Percentiles rank a stretch among this genome's conserved stretches.
phyloP scores from a whole-genome alignment of 2,888 invertebrate genomes.

The Protodeltote pygarga region DNA sequence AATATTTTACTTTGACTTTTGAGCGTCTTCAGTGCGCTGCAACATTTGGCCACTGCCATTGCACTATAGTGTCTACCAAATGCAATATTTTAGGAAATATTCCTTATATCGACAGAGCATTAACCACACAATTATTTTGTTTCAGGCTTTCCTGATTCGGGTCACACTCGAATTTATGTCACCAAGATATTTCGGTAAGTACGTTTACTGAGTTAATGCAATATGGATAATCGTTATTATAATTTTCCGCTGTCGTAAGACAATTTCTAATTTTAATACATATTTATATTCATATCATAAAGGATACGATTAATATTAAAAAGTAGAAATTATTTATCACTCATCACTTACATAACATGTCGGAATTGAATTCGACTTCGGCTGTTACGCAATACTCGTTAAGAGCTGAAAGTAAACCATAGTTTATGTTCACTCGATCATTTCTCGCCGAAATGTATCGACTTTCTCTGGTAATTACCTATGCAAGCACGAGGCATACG shows the following conservation, averaged over 20 bases:
- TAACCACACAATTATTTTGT: constrained; percentile 55
- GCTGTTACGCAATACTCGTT: constrained; percentile 66
- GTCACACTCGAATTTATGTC: constrained; percentile 76
- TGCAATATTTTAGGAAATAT: not conserved
- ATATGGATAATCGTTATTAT: not conserved
- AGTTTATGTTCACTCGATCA: constrained; percentile 71
- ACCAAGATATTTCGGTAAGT: constrained; percentile 76
- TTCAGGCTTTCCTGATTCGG: constrained; percentile 73
- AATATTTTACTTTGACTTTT: too few species aligned
- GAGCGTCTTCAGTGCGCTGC: too few species aligned
- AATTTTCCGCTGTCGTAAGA: not conserved
- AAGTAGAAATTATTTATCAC: constrained; percentile 19
- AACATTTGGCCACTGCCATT: too few species aligned
- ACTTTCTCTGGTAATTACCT: constrained; percentile 81
- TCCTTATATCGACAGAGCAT: constrained; percentile 1
- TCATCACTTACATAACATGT: constrained; percentile 49
- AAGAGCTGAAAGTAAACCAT: constrained; percentile 64
- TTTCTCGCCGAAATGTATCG: constrained; percentile 76
- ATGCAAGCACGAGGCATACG: constrained; percentile 49
- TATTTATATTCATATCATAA: constrained; percentile 14
- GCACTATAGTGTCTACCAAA: too few species aligned
- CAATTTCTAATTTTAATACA: constrained; percentile 22
- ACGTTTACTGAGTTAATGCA: constrained; percentile 16
- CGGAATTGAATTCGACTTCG: constrained; percentile 44
- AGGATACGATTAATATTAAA: not conserved